Evolutionary conservation across 2,888 invertebrate genomes (phyloP).

Genomic region (Malthinus flaveolus): DNA sequence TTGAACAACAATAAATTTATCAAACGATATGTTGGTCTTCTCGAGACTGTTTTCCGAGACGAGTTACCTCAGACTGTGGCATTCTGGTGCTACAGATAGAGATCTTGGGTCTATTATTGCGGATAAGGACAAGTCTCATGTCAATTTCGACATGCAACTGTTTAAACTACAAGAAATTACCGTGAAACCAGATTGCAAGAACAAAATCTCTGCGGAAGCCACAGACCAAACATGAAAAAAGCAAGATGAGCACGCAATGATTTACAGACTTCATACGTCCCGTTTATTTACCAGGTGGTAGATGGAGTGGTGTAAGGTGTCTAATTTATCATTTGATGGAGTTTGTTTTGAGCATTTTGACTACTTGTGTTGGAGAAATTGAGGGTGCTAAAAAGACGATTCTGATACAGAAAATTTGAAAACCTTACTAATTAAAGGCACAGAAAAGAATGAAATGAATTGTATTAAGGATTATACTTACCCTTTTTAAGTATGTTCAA

Average conservation of each 20-base stretch:
- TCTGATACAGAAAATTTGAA: slow-evolving; percentile 51
- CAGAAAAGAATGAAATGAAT: background rate
- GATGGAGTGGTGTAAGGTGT: slow-evolving; percentile 70
- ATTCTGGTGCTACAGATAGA: slow-evolving; percentile 56
- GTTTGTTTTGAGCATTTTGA: slow-evolving; percentile 68
- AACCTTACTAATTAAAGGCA: slow-evolving; percentile 24
- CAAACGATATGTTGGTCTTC: too few relatives aligned
- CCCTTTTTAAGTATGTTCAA: too few relatives aligned
- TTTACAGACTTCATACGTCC: slow-evolving; percentile 72
- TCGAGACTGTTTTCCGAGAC: background rate
- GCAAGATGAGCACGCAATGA: slow-evolving; percentile 72
- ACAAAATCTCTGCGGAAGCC: slow-evolving; percentile 72
- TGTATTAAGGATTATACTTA: too few relatives aligned
- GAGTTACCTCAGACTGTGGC: slow-evolving; percentile 56
- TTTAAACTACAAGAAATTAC: slow-evolving; percentile 76
- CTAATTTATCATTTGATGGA: slow-evolving; percentile 75
- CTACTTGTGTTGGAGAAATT: slow-evolving; percentile 57
- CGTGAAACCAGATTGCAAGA: slow-evolving; percentile 66
- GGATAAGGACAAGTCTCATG: slow-evolving; percentile 69
- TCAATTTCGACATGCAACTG: slow-evolving; percentile 73
- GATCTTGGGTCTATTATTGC: slow-evolving; percentile 60
- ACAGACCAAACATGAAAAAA: slow-evolving; percentile 79
- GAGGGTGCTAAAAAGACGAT: slow-evolving; percentile 53
- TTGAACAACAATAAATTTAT: too few relatives aligned
- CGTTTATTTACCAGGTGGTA: slow-evolving; percentile 73